A percentile compares a stretch with the other conserved stretches of the same genome.
phyloP scores from a whole-genome alignment of 2,113 vertebrate genomes.

The Pituophis catenifer region DNA sequence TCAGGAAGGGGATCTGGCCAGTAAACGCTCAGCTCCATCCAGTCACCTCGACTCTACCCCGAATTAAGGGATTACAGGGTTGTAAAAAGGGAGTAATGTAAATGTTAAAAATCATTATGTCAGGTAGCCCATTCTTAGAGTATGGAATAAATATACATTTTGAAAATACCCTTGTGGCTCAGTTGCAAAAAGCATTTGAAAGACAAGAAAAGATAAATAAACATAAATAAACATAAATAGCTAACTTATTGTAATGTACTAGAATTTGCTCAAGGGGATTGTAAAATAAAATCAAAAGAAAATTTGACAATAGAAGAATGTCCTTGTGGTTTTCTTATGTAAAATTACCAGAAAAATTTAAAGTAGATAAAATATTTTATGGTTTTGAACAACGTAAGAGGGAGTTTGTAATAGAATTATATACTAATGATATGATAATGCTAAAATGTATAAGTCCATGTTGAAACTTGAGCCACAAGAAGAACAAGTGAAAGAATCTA shows the following conservation, averaged over 20 bases:
- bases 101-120: neutral
- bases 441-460: neutral
- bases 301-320: neutral
- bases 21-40: no score
- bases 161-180: neutral
- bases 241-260: neutral
- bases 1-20: no score
- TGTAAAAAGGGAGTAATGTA: neutral
- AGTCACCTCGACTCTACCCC: no score
- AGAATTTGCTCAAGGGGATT: neutral
- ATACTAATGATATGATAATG: neutral
- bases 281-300: neutral
- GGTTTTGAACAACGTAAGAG: neutral
- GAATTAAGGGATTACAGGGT: no score
- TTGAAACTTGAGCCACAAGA: neutral
- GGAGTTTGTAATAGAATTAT: neutral
- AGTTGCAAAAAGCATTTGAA: neutral
- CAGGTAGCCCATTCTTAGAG: neutral
- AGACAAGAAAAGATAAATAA: neutral
- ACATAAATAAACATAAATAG: neutral
- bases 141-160: neutral
- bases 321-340: neutral
- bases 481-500: neutral
- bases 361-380: neutral
- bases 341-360: neutral